A percentile compares a stretch with the other conserved stretches of the same genome.
These are phyloP conservation scores for Poecilia wingei DNA, from an alignment of 2,797 vertebrate species.

Conservation along the genomic window DNA sequence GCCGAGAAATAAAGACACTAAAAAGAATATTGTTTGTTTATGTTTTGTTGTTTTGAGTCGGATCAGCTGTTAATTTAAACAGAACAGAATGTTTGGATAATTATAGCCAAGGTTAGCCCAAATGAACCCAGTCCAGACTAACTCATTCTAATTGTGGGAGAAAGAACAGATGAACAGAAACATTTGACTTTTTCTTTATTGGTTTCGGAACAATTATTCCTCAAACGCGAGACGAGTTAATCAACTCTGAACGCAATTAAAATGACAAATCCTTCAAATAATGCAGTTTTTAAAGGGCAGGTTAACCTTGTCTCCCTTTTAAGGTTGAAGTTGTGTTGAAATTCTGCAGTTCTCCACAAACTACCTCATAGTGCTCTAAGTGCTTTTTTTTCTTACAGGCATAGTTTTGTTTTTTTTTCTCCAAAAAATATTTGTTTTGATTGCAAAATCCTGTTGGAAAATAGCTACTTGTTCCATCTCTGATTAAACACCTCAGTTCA, in stretches of 20 bases:
- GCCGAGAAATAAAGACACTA: not conserved
- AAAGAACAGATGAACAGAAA: not conserved
- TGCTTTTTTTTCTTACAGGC: not conserved
- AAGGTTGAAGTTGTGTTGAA: not conserved
- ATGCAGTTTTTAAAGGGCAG: not conserved
- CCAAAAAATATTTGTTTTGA: not conserved
- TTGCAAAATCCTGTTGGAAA: not conserved
- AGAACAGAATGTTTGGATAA: too few relatives aligned
- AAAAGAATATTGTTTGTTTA: not conserved
- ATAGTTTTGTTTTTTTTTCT: not conserved
- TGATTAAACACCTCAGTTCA: not conserved
- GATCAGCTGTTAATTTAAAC: too few relatives aligned
- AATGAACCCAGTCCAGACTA: too few relatives aligned
- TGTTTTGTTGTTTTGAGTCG: too few relatives aligned
- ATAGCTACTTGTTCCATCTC: not conserved
- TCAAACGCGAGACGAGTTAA: not conserved
- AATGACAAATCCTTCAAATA: not conserved
- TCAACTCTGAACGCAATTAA: not conserved
- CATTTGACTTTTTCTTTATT: too few relatives aligned
- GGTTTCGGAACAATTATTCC: not conserved
- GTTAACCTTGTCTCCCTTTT: not conserved
- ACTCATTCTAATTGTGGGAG: not conserved
- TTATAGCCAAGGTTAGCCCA: too few relatives aligned
- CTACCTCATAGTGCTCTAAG: too few relatives aligned
- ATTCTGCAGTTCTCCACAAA: not conserved